A percentile compares a stretch with the other conserved stretches of the same genome.
Evolutionary conservation across 2,888 invertebrate species (phyloP).

Genomic region (Pollenia angustigena): DNA sequence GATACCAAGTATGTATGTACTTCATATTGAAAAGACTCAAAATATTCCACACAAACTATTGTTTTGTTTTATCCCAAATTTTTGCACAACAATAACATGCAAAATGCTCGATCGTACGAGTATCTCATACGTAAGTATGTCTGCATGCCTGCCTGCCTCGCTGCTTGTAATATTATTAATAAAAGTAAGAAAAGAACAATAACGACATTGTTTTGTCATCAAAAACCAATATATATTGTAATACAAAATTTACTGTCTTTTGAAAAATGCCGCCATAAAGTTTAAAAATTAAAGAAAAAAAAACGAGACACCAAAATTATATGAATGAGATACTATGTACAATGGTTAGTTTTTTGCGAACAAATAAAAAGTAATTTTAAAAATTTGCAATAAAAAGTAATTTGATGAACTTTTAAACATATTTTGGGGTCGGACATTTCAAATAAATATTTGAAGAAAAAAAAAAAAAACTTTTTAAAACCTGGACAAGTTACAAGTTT

Average conservation of each 20-base stretch:
- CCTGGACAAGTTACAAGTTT: too few relatives aligned
- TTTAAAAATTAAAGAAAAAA: background rate
- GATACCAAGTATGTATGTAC: slow-evolving; percentile 29
- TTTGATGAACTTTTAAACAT: background rate
- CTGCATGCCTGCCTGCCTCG: background rate
- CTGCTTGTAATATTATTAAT: slow-evolving; percentile 39
- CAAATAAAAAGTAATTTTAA: background rate
- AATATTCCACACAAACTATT: slow-evolving; percentile 55
- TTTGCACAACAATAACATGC: slow-evolving; percentile 35
- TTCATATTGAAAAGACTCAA: slow-evolving; percentile 49
- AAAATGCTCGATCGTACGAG: background rate
- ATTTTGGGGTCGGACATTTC: background rate
- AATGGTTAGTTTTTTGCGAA: slow-evolving; percentile 11
- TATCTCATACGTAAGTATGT: background rate
- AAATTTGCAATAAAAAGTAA: slow-evolving; percentile 8
- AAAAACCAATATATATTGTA: slow-evolving; percentile 69
- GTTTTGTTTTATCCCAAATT: slow-evolving; percentile 58
- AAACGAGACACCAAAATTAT: slow-evolving; percentile 7
- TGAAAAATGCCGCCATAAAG: slow-evolving; percentile 51
- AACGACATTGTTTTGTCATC: slow-evolving; percentile 68
- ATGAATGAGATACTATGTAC: background rate
- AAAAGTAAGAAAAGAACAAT: slow-evolving; percentile 62
- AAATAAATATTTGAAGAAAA: background rate
- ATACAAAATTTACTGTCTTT: slow-evolving; percentile 37
- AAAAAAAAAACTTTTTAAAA: too few relatives aligned